Evolutionary conservation across 2,888 invertebrate species (phyloP).

Genomic region (Creontiades dilutus): DNA sequence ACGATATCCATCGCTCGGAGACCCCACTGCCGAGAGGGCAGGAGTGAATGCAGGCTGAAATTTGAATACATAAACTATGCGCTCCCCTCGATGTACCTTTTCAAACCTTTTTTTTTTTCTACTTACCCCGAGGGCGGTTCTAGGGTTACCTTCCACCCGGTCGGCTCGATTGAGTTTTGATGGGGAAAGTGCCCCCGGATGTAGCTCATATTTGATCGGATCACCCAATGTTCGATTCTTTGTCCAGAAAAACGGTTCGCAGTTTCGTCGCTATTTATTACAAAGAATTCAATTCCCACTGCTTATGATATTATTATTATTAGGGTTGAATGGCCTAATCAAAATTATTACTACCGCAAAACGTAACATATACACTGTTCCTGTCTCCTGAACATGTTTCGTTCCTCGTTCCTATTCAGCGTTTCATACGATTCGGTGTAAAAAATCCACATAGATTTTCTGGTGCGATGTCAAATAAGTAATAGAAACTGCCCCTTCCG

Average conservation of each 20-base stretch:
- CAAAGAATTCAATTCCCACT: no score
- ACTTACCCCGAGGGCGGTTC: background rate
- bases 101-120: background rate
- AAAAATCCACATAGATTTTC: no score
- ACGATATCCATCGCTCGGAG: constrained; percentile 24
- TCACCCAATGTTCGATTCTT: background rate
- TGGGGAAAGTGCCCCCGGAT: background rate
- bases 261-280: no score
- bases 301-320: no score
- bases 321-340: no score
- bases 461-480: no score
- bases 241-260: background rate
- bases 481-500: no score
- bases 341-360: no score
- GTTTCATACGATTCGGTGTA: no score
- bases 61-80: constrained; percentile 30
- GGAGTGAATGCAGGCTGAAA: constrained; percentile 23
- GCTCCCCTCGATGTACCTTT: background rate
- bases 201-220: background rate
- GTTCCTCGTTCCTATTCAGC: no score
- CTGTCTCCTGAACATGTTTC: no score
- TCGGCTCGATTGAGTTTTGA: constrained; percentile 11
- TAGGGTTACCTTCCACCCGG: background rate
- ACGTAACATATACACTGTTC: no score
- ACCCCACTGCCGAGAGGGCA: background rate